phyloP scores from a whole-genome alignment of 2,888 invertebrate genomes.

The Scaptomyza caliginosa region DNA sequence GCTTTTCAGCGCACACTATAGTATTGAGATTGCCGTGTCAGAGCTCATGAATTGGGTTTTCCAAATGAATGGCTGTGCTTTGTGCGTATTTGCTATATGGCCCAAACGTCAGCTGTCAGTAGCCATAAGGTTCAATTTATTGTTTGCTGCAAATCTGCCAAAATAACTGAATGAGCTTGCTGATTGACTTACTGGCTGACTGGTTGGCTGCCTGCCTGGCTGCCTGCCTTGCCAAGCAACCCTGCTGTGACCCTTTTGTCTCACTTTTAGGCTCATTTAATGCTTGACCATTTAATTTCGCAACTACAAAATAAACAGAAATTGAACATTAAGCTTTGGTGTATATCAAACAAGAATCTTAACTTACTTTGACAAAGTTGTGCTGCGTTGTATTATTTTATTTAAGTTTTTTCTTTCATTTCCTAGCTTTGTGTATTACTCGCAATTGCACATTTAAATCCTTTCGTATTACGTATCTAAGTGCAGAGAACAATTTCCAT shows the following conservation, averaged over 20 bases:
- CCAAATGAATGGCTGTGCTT: conserved; percentile 46
- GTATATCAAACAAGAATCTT: conserved; percentile 37
- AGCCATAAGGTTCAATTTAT: conserved; percentile 68
- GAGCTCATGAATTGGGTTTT: conserved; percentile 59
- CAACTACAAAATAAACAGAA: conserved; percentile 50
- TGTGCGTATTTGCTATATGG: conserved; percentile 28
- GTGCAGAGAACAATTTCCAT: conserved; percentile 42
- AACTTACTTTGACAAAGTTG: conserved; percentile 46
- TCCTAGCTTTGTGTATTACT: conserved; percentile 6
- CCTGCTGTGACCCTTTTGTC: conserved; percentile 40
- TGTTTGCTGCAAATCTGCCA: conserved; percentile 58
- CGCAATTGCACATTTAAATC: conserved; percentile 47
- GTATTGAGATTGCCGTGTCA: conserved; percentile 42
- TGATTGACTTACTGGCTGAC: background rate
- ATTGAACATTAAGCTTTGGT: conserved; percentile 59
- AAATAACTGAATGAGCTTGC: conserved; percentile 48
- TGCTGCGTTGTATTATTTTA: conserved; percentile 1
- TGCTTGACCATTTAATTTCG: conserved; percentile 66
- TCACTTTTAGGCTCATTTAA: conserved; percentile 41
- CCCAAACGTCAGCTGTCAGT: conserved; percentile 70
- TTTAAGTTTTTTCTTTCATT: background rate
- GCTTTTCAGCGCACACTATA: conserved; percentile 16
- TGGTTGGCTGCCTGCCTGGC: background rate
- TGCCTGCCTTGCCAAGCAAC: background rate
- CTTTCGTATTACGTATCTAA: conserved; percentile 36